Evolutionary conservation across 2,888 invertebrate genomes (phyloP), one percentile per base, ranked within the genome.

Genomic region (Agriopis marginaria): DNA sequence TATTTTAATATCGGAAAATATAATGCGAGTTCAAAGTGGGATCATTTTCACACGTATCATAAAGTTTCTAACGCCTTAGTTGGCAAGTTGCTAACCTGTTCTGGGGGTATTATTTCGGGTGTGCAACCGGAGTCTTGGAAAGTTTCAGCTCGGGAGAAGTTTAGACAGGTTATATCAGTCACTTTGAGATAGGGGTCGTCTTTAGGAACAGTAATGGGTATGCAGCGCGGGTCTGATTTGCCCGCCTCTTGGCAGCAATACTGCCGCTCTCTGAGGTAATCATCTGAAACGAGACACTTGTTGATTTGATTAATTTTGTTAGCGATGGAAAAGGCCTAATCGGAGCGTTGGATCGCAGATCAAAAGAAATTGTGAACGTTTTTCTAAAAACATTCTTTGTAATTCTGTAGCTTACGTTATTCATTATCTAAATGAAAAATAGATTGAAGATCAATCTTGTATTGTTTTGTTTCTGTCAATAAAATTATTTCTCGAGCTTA

Each of bases 101-200:
- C 88, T 51, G 85, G 85, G 32, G 82, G 77, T 77, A 81, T 82
- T 72, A 79, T 83, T 77, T 86, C 83, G 63, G 83, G 75, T 73
- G 84, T 79, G 82, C 92, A 91, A 69, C 86, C 85, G 61, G 78
- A 77, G 72, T 91, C 89, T 83, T 88, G 87, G 82, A 91, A 92
- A 81, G 90, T 91, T 86, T 89, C 86, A n/a, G 89, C 89, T 61
- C 88, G 80, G 47, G 88, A 85, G 83, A 89, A 89, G 85, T 91
- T 90, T 47, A 91, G 83, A 77, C 91, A 91, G 66, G 85, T 84
- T 76, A 91, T 88, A 81, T 85, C 85, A 76, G 89, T 88, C 72
- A 88, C 86, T 82, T 86, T 87, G 71, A 90, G 89, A 80, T 89
- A 90, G 50, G 90, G 89, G 75, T 91, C 90, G 75, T 90, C 85